phyloP scores from a whole-genome alignment of 2,113 vertebrate species.

The Indri indri region DNA sequence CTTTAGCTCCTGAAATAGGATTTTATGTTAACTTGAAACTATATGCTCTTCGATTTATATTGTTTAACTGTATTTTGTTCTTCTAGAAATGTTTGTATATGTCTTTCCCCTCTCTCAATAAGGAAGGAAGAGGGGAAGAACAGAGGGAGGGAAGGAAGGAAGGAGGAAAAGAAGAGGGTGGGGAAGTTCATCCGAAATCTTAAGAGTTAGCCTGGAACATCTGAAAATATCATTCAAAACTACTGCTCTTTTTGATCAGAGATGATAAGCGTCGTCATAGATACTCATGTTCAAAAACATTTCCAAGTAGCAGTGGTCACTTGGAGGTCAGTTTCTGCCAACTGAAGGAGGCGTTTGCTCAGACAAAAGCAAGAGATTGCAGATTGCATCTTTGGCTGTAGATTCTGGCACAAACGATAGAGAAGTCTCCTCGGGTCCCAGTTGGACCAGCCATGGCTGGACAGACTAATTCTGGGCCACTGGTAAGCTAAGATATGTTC shows the following conservation, averaged over 20 bases:
- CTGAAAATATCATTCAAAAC: neutral
- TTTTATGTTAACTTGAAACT: neutral
- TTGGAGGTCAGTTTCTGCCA: neutral
- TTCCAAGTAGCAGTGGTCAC: neutral
- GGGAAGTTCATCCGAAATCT: neutral
- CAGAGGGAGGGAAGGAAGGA: neutral
- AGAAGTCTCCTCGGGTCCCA: neutral
- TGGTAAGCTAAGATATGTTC: neutral
- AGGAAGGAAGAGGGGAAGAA: neutral
- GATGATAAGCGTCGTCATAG: neutral
- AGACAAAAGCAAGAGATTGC: neutral
- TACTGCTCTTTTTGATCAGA: neutral
- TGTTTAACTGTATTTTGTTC: neutral
- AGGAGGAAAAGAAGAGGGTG: rapidly evolving
- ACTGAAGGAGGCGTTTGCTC: neutral
- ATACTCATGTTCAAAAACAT: neutral
- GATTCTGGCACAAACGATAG: neutral
- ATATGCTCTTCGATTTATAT: neutral
- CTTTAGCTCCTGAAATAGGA: neutral
- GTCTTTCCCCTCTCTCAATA: neutral
- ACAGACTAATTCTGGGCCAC: neutral
- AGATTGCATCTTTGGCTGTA: neutral
- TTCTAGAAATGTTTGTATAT: neutral
- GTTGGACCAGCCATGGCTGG: neutral
- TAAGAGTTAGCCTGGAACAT: neutral